These are phyloP conservation scores for Hemitrygon akajei DNA, from an alignment of 2,797 vertebrate genomes.

Conservation along the genomic window DNA sequence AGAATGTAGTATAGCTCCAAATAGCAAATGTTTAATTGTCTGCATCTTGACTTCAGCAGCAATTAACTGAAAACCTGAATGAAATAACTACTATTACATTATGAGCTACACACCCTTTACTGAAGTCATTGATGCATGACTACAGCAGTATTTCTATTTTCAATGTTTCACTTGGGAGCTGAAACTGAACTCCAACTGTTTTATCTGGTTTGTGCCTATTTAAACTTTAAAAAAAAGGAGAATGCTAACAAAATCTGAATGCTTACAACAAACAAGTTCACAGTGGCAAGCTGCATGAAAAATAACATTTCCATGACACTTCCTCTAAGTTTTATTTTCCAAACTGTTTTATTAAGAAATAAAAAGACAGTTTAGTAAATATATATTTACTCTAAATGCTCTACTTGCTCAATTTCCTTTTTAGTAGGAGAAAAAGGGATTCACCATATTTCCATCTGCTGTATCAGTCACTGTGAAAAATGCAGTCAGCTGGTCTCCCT, in stretches of 20 bases:
- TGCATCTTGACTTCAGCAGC: neutral
- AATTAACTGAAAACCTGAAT: neutral
- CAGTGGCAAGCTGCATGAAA: neutral
- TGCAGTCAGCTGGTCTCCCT: neutral
- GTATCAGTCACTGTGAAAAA: neutral
- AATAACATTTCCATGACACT: neutral
- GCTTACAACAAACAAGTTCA: neutral
- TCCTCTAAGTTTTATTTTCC: neutral
- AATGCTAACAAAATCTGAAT: slow-evolving; percentile 2
- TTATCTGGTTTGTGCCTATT: neutral
- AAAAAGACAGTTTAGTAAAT: neutral
- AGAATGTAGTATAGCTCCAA: neutral
- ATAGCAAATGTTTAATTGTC: neutral
- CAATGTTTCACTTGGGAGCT: neutral
- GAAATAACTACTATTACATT: neutral
- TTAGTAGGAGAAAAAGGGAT: neutral
- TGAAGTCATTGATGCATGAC: too few species aligned
- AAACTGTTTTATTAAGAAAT: neutral
- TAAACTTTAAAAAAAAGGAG: neutral
- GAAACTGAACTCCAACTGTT: slow-evolving; percentile 1
- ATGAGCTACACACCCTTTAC: neutral
- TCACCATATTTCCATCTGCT: neutral
- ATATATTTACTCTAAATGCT: neutral
- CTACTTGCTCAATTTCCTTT: neutral
- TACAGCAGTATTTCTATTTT: neutral